Evolutionary conservation across 1,140 invertebrate genomes (phyloP).

Genomic region (Venturia canescens): DNA sequence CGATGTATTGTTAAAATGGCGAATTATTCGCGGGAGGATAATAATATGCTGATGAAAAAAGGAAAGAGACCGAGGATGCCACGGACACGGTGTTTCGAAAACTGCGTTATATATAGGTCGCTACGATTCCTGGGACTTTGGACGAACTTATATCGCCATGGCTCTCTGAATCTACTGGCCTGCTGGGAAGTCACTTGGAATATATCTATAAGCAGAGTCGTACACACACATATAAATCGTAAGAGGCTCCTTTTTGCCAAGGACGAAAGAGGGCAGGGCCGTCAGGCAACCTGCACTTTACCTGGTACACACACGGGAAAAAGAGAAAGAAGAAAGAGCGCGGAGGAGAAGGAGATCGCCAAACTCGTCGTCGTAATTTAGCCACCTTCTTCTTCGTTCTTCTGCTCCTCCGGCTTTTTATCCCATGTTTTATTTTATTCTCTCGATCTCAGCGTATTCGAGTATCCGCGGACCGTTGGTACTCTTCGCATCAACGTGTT

Average conservation of each 20-base stretch:
- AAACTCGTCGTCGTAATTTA: constrained; percentile 64
- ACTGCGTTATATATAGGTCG: constrained; percentile 16
- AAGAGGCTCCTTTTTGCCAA: constrained; percentile 50
- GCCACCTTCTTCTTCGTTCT: constrained; percentile 44
- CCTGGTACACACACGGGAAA: constrained; percentile 39
- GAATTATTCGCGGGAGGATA: constrained; percentile 33
- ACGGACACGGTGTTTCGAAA: constrained; percentile 23
- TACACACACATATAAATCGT: constrained; percentile 14
- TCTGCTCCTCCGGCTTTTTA: constrained; percentile 29
- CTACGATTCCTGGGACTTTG: not conserved
- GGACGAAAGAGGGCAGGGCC: constrained; percentile 56
- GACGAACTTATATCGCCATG: constrained; percentile 27
- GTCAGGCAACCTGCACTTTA: constrained; percentile 57
- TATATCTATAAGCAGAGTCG: constrained; percentile 17
- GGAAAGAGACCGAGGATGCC: constrained; percentile 6
- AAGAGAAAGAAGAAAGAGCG: constrained; percentile 20
- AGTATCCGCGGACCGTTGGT: not conserved
- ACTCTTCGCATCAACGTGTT: not conserved
- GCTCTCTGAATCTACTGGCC: constrained; percentile 12
- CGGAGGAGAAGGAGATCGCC: constrained; percentile 47
- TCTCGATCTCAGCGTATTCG: constrained; percentile 23
- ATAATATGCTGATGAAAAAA: constrained; percentile 31
- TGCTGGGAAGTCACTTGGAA: not conserved
- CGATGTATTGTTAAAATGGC: not conserved
- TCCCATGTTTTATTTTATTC: constrained; percentile 12